phyloP scores from a whole-genome alignment of 2,797 vertebrate species.

The Amblyopsis hoosieri region DNA sequence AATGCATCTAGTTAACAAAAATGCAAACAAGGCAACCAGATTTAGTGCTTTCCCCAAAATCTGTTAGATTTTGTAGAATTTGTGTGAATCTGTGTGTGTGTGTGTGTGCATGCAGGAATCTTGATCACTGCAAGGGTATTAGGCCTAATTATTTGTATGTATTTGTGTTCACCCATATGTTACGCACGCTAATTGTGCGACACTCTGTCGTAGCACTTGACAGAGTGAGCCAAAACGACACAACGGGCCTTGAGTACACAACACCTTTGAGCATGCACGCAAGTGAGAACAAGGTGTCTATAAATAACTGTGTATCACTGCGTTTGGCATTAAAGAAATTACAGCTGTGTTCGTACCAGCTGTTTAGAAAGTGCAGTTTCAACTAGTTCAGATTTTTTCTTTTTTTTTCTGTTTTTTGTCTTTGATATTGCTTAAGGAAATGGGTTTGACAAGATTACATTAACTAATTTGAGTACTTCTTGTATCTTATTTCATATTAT shows the following conservation, averaged over 20 bases:
- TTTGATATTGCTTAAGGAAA: too few species aligned
- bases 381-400: too few species aligned
- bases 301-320: constrained; percentile 26
- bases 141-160: constrained; percentile 26
- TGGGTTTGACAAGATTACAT: too few species aligned
- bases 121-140: constrained; percentile 4
- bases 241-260: constrained; percentile 8
- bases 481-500: too few species aligned
- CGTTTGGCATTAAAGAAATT: constrained; percentile 1
- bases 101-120: constrained; percentile 25
- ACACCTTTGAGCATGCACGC: constrained; percentile 23
- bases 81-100: constrained; percentile 23
- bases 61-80: background rate
- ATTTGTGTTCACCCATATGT: constrained; percentile 37
- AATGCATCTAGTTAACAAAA: constrained; percentile 53
- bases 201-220: constrained; percentile 34
- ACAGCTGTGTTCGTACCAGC: constrained; percentile 9
- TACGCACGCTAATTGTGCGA: constrained; percentile 26
- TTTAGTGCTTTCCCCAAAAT: background rate
- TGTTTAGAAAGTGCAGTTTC: constrained; percentile 12
- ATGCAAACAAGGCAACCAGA: constrained; percentile 32
- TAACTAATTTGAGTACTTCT: too few species aligned
- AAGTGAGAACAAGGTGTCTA: constrained; percentile 20
- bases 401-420: too few species aligned
- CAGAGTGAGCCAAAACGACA: constrained; percentile 21